Evolutionary conservation across 2,113 vertebrate genomes (phyloP).

Genomic region (Calyptommatus sinebrachiatus): DNA sequence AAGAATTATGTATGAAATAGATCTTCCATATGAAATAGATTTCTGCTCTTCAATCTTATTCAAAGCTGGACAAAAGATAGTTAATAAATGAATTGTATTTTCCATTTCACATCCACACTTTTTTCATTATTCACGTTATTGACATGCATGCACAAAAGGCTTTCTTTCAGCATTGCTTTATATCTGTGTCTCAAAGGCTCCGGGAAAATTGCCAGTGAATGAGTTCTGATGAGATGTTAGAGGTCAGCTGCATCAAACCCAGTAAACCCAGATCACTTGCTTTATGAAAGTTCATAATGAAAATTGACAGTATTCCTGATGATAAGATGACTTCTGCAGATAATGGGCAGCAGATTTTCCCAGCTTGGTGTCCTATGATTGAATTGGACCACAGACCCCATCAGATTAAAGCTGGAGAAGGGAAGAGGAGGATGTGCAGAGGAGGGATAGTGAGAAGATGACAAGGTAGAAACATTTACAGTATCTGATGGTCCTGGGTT

Average conservation of each 20-base stretch:
- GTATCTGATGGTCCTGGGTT: slow-evolving; percentile 26
- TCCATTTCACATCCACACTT: not conserved
- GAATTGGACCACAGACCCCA: too few relatives aligned
- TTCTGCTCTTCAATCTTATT: not conserved
- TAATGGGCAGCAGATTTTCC: slow-evolving; percentile 26
- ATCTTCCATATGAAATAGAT: not conserved
- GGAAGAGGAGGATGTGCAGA: not conserved
- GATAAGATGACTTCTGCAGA: slow-evolving; percentile 55
- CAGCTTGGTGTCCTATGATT: too few relatives aligned
- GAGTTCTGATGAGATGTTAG: slow-evolving; percentile 55
- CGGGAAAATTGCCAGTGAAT: slow-evolving; percentile 57
- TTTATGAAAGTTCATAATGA: slow-evolving; percentile 67
- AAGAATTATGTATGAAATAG: too few relatives aligned
- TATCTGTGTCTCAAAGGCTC: slow-evolving; percentile 33
- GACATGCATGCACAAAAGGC: not conserved
- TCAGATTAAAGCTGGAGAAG: too few relatives aligned
- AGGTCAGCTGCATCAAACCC: slow-evolving; percentile 59
- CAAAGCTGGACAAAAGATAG: not conserved
- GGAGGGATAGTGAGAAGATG: slow-evolving; percentile 22
- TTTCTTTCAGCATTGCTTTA: slow-evolving; percentile 13
- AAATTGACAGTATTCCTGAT: slow-evolving; percentile 63
- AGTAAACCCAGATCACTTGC: slow-evolving; percentile 54
- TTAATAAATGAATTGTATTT: slow-evolving; percentile 1
- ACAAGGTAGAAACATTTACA: slow-evolving; percentile 45
- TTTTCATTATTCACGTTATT: not conserved